phyloP scores from a whole-genome alignment of 2,888 invertebrate genomes.

The Ichneumoninae sp. region DNA sequence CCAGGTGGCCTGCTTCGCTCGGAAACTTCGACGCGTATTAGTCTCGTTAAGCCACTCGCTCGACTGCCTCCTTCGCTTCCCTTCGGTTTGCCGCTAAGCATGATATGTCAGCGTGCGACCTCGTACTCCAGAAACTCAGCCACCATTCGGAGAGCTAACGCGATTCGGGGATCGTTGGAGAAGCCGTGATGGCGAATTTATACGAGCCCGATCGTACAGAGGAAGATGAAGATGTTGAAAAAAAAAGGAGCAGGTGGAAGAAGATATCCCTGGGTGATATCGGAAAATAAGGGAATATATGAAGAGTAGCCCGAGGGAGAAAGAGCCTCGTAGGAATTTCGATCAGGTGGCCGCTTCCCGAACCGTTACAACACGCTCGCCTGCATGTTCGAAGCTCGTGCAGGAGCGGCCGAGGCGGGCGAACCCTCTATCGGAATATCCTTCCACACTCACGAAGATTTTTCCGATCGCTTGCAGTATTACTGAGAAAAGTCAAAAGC shows the following conservation, averaged over 20 bases:
- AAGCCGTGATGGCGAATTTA: background rate
- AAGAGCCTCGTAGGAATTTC: conserved; percentile 66
- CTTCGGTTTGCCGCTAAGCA: conserved; percentile 15
- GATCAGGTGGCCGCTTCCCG: conserved; percentile 69
- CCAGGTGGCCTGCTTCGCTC: conserved; percentile 70
- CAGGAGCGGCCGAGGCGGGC: conserved; percentile 16
- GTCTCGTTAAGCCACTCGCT: conserved; percentile 75
- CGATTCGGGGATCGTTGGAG: background rate
- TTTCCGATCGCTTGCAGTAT: conserved; percentile 36
- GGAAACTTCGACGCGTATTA: conserved; percentile 79
- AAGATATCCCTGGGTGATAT: conserved; percentile 66
- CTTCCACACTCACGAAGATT: conserved; percentile 17
- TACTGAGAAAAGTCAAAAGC: conserved; percentile 29
- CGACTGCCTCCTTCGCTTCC: conserved; percentile 36
- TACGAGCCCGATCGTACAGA: background rate
- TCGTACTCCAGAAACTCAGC: conserved; percentile 21
- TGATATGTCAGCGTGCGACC: conserved; percentile 20
- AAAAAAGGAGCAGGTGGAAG: conserved; percentile 45
- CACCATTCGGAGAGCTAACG: conserved; percentile 35
- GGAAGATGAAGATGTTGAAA: conserved; percentile 28
- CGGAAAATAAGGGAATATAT: conserved; percentile 49
- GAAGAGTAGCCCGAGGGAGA: conserved; percentile 51
- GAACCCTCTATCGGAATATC: conserved; percentile 52
- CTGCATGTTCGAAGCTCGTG: conserved; percentile 32
- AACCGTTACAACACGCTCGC: conserved; percentile 13